Conservation (phyloP, 2,888 invertebrate species). For the Tipula helvola region DNA sequence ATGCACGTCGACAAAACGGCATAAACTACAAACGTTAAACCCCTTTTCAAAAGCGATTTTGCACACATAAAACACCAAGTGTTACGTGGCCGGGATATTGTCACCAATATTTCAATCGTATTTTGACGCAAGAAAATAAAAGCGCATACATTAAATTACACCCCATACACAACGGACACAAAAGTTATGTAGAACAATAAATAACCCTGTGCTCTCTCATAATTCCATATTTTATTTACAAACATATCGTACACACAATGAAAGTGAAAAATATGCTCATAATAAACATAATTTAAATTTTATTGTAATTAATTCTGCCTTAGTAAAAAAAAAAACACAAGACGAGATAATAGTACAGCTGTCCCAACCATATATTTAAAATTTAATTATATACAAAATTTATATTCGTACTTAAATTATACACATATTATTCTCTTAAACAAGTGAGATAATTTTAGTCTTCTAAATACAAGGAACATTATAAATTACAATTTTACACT, state of each 20-base stretch:
- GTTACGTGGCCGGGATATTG: background rate
- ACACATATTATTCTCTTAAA: background rate
- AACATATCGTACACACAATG: background rate
- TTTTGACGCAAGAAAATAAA: background rate
- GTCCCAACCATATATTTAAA: background rate
- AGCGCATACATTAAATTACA: background rate
- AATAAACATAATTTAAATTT: background rate
- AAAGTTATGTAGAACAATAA: background rate
- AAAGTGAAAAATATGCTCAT: background rate
- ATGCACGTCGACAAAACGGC: background rate
- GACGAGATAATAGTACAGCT: conserved; percentile 4
- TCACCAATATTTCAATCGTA: background rate
- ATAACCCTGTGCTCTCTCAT: background rate
- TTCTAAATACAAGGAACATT: background rate
- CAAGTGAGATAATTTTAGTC: background rate
- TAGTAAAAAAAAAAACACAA: background rate
- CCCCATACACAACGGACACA: background rate
- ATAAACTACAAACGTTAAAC: background rate
- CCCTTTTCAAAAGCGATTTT: background rate
- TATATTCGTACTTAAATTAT: background rate
- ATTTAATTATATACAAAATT: background rate
- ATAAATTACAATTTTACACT: background rate
- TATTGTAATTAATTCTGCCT: background rate
- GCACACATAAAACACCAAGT: background rate
- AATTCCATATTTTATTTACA: background rate